Evolutionary conservation across 2,888 invertebrate genomes (phyloP).

Genomic region (Lasioglossum leucozonium): DNA sequence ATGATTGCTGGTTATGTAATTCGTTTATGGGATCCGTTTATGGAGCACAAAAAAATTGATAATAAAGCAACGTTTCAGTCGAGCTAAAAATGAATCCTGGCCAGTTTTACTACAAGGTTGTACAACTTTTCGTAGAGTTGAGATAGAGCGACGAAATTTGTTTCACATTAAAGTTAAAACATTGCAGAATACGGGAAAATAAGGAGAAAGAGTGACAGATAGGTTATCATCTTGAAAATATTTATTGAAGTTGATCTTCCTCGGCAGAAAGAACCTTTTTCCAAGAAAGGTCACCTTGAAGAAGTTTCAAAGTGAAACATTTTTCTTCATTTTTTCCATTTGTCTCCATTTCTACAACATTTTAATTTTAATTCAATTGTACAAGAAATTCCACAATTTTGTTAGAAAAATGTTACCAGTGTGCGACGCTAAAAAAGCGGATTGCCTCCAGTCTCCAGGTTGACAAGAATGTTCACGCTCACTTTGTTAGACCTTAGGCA

Average conservation of each 20-base stretch:
- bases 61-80: not conserved
- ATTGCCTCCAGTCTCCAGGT: conserved; percentile 22
- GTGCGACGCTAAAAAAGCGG: not conserved
- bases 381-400: not conserved
- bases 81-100: not conserved
- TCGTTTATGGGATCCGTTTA: not conserved
- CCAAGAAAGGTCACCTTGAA: not conserved
- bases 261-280: not conserved
- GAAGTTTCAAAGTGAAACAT: not conserved
- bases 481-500: not conserved
- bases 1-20: conserved; percentile 1
- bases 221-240: not conserved
- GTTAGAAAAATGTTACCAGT: not conserved
- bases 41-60: not conserved
- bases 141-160: not conserved
- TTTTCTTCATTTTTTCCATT: not conserved
- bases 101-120: not conserved
- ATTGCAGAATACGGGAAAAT: not conserved
- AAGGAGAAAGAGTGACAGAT: not conserved
- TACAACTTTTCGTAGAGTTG: not conserved
- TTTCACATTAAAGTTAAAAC: not conserved
- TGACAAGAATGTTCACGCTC: not conserved
- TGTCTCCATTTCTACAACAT: not conserved
- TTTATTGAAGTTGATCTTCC: not conserved
- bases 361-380: not conserved